Conservation (phyloP, 2,113 vertebrate species). For the Rattus rattus region DNA sequence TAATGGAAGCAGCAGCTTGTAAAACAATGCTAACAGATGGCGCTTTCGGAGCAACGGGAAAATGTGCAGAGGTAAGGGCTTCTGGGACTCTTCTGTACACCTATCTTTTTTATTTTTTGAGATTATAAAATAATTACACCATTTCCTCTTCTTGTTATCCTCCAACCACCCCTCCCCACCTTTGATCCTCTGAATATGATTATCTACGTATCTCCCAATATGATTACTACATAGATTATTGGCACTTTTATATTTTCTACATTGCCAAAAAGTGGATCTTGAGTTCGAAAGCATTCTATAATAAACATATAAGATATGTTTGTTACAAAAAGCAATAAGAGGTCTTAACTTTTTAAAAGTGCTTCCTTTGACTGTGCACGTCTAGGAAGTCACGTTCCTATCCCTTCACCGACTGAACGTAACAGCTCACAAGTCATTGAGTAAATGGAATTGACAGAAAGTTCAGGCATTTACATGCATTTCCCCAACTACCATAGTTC, state of each 20-base stretch:
- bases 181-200: not conserved
- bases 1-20: not conserved
- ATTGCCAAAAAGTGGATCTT: not conserved
- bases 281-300: constrained; percentile 18
- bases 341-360: not conserved
- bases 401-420: not conserved
- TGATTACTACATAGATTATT: not conserved
- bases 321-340: not conserved
- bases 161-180: not conserved
- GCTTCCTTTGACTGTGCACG: not conserved
- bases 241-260: not conserved
- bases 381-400: not conserved
- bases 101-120: not conserved
- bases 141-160: not conserved
- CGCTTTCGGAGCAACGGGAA: not conserved
- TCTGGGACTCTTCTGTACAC: not conserved
- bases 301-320: not conserved
- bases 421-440: not conserved
- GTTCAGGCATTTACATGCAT: not conserved
- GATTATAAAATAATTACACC: not conserved
- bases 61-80: not conserved
- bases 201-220: not conserved
- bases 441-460: not conserved
- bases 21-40: not conserved
- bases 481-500: not conserved